These are phyloP conservation scores for Aldabrachelys gigantea DNA, from an alignment of 2,113 vertebrate genomes.

Conservation along the genomic window DNA sequence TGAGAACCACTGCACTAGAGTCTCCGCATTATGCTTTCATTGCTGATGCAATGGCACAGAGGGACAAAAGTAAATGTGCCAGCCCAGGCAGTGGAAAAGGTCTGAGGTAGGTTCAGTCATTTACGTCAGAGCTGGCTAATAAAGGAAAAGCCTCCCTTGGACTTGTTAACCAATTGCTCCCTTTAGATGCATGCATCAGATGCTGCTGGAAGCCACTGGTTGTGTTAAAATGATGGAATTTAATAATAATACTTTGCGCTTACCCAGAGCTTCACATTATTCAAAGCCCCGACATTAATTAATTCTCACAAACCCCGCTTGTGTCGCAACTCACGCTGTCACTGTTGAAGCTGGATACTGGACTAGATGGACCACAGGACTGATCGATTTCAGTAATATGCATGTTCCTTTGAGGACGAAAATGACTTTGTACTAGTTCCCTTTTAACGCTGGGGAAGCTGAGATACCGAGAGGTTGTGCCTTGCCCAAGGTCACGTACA, in stretches of 20 bases:
- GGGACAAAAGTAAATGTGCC: neutral
- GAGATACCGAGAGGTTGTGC: neutral
- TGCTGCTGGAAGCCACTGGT: neutral
- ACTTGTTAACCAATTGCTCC: neutral
- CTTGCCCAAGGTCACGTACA: neutral
- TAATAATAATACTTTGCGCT: neutral
- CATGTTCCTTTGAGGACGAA: neutral
- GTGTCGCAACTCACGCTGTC: neutral
- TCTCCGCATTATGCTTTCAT: accelerated
- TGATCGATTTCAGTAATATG: neutral
- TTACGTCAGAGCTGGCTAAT: neutral
- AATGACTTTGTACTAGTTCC: conserved; percentile 32
- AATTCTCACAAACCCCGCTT: neutral
- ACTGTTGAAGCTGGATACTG: neutral
- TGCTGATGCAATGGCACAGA: accelerated
- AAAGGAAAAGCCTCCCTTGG: neutral
- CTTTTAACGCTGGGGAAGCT: neutral
- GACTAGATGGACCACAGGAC: neutral
- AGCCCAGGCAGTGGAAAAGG: accelerated
- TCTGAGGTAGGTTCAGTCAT: neutral
- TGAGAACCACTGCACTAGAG: neutral
- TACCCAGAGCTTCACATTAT: neutral
- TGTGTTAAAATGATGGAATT: neutral
- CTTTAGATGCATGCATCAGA: neutral
- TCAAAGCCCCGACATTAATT: conserved; percentile 13